These are phyloP conservation scores for Aulostomus chinensis DNA, from an alignment of 2,797 vertebrate genomes.

Conservation along the genomic window DNA sequence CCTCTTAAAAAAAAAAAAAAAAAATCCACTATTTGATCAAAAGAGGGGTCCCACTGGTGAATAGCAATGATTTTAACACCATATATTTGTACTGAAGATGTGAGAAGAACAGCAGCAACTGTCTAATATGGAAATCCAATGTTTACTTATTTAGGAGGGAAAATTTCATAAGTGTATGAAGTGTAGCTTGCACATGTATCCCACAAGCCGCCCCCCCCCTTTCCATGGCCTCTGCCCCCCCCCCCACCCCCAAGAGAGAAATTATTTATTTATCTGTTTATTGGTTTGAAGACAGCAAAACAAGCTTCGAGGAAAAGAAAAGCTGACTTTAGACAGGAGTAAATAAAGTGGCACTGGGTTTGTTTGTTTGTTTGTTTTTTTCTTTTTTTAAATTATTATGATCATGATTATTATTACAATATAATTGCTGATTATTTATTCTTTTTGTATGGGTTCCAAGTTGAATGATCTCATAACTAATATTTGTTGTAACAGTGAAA, in stretches of 20 bases:
- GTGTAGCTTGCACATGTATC: constrained; percentile 80
- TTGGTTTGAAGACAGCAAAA: constrained; percentile 74
- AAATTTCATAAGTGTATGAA: constrained; percentile 72
- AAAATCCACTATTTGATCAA: constrained; percentile 20
- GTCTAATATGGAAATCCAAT: constrained; percentile 67
- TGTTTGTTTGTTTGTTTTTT: constrained; percentile 66
- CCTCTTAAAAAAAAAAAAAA: constrained; percentile 16
- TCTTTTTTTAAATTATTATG: constrained; percentile 77
- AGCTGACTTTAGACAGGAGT: constrained; percentile 57
- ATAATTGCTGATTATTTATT: constrained; percentile 93
- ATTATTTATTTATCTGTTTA: constrained; percentile 92
- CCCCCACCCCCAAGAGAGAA: constrained; percentile 74
- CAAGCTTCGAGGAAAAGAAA: constrained; percentile 55
- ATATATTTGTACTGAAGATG: constrained; percentile 58
- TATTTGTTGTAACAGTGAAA: constrained; percentile 99
- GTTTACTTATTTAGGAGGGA: constrained; percentile 75
- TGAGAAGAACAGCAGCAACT: constrained; percentile 65
- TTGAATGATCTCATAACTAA: constrained; percentile 99
- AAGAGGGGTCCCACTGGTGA: constrained; percentile 30
- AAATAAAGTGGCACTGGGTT: constrained; percentile 77
- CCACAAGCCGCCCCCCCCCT: constrained; percentile 63
- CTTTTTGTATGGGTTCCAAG: constrained; percentile 98
- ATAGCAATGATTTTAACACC: constrained; percentile 46
- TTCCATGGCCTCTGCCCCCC: too few species aligned
- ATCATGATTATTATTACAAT: constrained; percentile 84